Percentiles rank a stretch among this genome's conserved stretches.
Evolutionary conservation across 2,888 invertebrate species (phyloP).

Genomic region (Pasiphila rectangulata): DNA sequence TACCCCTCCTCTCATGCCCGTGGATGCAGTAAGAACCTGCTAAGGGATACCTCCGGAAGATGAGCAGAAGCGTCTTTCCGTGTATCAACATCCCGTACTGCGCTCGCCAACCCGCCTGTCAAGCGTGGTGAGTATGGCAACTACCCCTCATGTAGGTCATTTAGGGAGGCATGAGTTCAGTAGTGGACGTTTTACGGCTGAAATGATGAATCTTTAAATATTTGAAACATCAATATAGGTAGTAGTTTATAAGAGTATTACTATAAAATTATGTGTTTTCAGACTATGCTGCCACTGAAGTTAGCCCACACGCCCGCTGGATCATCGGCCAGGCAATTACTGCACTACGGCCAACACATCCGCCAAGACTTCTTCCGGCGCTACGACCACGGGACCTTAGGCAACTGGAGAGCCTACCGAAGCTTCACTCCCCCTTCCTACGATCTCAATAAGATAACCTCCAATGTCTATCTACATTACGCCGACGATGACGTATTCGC

Average conservation of each 20-base stretch:
- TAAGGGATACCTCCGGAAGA: too few species aligned
- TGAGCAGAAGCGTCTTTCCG: too few species aligned
- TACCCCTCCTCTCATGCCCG: too few species aligned
- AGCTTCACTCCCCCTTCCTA: slow-evolving; percentile 77
- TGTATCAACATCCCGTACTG: too few species aligned
- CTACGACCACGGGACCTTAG: slow-evolving; percentile 70
- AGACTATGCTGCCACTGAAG: slow-evolving; percentile 85
- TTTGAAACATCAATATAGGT: too few species aligned
- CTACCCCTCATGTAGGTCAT: too few species aligned
- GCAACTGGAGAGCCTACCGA: slow-evolving; percentile 78
- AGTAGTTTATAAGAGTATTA: neutral
- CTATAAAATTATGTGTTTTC: slow-evolving; percentile 1
- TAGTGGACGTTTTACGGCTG: too few species aligned
- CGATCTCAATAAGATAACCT: slow-evolving; percentile 70
- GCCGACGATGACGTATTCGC: slow-evolving; percentile 83
- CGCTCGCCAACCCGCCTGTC: too few species aligned
- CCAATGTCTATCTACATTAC: slow-evolving; percentile 82
- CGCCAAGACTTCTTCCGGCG: slow-evolving; percentile 70
- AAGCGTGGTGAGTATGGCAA: too few species aligned
- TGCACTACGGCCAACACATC: slow-evolving; percentile 85
- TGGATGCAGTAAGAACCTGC: too few species aligned
- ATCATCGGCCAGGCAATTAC: slow-evolving; percentile 83
- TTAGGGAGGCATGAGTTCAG: too few species aligned
- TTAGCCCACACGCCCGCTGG: slow-evolving; percentile 85
- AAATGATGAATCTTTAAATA: too few species aligned